Base-by-base conservation (phyloP, 2,113 vertebrate species). In the Phyllostomus discolor region DNA sequence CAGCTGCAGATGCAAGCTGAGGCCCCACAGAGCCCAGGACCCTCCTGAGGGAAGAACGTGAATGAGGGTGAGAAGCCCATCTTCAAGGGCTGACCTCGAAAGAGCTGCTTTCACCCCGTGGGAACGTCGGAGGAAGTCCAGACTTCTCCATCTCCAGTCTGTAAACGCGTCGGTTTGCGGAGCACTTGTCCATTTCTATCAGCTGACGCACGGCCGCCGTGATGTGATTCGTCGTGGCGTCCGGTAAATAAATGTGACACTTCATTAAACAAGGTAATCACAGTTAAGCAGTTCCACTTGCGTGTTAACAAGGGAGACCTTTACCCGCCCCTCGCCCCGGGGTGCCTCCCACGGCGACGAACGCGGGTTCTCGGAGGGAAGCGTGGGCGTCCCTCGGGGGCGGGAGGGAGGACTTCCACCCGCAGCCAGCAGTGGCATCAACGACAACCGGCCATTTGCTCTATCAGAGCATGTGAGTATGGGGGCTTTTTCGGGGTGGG, bases 241-340 rank as follows among this genome's bases (percentile, higher is more conserved):
- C 97, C 98, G 98, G 98, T 98, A 98, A 98, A 98, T 98, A 98
- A 98, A 98, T 96, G 98, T 35, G 96, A 98, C 98, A 98, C 98
- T 98, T 98, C 98, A 98, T 98, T 98, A 98, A 98, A 98, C 98
- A 98, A 98, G 90, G 98, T 98, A 98, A 98, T 98, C 98, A 98
- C 97, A 98, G 98, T 97, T 98, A 98, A 98, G 97, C 98, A 97
- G 96, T 91, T 96, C 98, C 98, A 96, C 97, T 97, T 97, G 86
- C 92, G 72, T 98, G 97, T 97, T 98, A 98, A 98, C 98, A 98
- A 97, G 92, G 20, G 96, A 98, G 97, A 97, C 98, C 97, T 97
- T 98, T 95, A 64, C 11, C 10, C 88, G 94, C 95, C 97, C 90
- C 91, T 97, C 83, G 95, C 98, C 98, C 97, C 81, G 22, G 97